Base-by-base conservation (phyloP, 2,888 invertebrate species). In the Rhingia campestris region DNA sequence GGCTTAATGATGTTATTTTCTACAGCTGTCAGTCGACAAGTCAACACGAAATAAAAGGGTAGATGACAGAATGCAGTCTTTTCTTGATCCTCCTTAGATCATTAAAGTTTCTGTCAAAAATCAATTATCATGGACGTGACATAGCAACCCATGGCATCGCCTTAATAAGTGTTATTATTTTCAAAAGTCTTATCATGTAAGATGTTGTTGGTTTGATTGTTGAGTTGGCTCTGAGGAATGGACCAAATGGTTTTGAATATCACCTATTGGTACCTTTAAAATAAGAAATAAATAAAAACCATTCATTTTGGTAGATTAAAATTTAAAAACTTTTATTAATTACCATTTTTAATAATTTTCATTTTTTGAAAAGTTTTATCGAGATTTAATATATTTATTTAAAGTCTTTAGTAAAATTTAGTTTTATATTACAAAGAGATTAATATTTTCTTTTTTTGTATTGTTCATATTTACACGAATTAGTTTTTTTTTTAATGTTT, bases 261-360 rank as follows among this genome's bases (percentile, higher is more conserved):
- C 22, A 22, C n/a, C 1, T 22, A 22, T 22, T 22, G 22, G 22
- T 22, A 22, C 22, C 22, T 22, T 22, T 22, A 5, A 51, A 53
- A 10, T 10, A 43, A n/a, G n/a, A 5, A 45, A n/a, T 32, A 3
- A 12, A 53, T 10, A 32, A 63, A 75, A 56, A 75, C 53, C 51
- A 33, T n/a, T 9, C 0, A 9, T 10, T 49, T 41, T 37, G 43
- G 66, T 72, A 67, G 81, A 82, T 63, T 73, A 77, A 82, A 82
- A 77, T 67, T 77, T 63, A 49, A 77, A 69, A 73, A 64, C 39
- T 51, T 72, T 75, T 51, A 67, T 76, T 81, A 30, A 14, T 32
- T 4, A 43, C 49, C 49, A 41, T 35, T 56, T 63, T 53, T 43
- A 45, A 47, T 64, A 53, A 41, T 59, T 58, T 58, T 12, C 37